Conservation (phyloP, 2,113 vertebrate genomes). For the Rhea pennata region DNA sequence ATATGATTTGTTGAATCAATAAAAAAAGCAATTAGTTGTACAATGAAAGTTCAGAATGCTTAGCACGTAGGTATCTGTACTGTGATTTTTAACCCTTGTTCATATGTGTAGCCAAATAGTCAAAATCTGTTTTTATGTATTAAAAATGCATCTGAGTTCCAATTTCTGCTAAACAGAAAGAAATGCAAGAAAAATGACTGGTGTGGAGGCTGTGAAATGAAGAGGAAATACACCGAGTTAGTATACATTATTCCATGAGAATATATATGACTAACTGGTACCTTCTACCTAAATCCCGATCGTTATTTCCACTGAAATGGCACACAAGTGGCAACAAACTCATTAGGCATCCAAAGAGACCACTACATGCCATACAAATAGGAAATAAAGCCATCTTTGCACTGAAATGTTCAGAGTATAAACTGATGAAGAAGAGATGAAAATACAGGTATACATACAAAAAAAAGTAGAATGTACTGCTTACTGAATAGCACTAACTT, state of each 20-base stretch:
- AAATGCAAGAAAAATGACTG: not conserved
- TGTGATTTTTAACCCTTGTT: not conserved
- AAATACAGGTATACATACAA: not conserved
- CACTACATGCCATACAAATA: not conserved
- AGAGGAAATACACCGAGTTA: not conserved
- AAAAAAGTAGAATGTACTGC: not conserved
- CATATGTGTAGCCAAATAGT: not conserved
- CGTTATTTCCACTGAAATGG: not conserved
- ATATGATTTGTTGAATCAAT: not conserved
- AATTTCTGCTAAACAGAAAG: not conserved
- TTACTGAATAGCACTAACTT: not conserved
- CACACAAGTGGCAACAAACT: not conserved
- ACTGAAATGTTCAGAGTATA: not conserved
- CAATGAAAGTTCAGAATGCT: not conserved
- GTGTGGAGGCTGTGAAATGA: not conserved
- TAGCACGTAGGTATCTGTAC: not conserved
- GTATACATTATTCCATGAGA: not conserved
- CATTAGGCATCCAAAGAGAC: not conserved
- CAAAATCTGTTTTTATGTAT: not conserved
- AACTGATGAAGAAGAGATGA: not conserved
- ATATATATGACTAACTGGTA: not conserved
- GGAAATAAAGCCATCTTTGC: not conserved
- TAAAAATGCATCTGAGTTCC: not conserved
- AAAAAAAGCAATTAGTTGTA: no score
- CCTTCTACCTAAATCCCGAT: not conserved